Evolutionary conservation across 2,797 vertebrate species (phyloP).

Genomic region (Euthynnus affinis): DNA sequence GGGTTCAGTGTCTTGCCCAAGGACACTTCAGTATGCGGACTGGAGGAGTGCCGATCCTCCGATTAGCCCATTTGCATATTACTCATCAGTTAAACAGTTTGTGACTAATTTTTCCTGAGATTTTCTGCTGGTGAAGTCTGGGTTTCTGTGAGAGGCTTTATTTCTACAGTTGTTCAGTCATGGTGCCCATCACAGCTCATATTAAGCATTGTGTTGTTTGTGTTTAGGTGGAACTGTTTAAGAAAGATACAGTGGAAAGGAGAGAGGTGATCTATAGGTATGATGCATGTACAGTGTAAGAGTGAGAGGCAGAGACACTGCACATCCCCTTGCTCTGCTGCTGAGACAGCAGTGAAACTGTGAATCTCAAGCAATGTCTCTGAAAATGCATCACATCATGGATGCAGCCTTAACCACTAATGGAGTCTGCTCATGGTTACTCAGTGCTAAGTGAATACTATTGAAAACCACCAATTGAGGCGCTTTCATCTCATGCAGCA

Average conservation of each 20-base stretch:
- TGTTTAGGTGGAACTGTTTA: constrained; percentile 1
- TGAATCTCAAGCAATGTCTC: constrained; percentile 24
- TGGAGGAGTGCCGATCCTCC: too few species aligned
- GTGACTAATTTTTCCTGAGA: neutral
- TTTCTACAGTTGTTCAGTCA: neutral
- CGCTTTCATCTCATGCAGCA: constrained; percentile 51
- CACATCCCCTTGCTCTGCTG: neutral
- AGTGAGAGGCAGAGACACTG: neutral
- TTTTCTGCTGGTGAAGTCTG: neutral
- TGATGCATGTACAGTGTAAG: neutral
- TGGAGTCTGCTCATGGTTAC: constrained; percentile 51
- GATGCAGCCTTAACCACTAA: constrained; percentile 57
- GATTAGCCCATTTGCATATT: too few species aligned
- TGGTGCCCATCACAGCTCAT: neutral
- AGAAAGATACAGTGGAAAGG: constrained; percentile 11
- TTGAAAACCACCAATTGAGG: constrained; percentile 52
- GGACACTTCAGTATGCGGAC: too few species aligned
- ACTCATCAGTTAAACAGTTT: too few species aligned
- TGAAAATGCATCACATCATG: constrained; percentile 32
- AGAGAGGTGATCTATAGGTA: neutral
- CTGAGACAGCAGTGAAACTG: neutral
- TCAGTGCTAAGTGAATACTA: constrained; percentile 40
- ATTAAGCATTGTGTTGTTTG: neutral
- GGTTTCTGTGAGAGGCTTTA: neutral
- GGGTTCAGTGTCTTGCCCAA: too few species aligned